Base-by-base conservation (phyloP, 2,888 invertebrate genomes). In the Drosophila stalkeri region DNA sequence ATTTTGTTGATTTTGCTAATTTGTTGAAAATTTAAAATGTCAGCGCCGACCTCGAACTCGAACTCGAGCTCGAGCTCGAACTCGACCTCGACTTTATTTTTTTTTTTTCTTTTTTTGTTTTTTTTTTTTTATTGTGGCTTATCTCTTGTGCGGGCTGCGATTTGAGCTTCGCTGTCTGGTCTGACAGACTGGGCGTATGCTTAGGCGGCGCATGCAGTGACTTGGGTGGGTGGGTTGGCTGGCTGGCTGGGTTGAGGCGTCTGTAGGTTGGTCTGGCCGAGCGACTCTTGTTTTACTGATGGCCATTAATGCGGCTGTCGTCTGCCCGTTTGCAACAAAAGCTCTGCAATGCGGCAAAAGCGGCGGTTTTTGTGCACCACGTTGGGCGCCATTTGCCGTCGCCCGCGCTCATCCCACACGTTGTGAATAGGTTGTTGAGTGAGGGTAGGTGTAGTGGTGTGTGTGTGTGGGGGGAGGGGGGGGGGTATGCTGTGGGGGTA, bases 331-430 rank as follows among this genome's bases (percentile, higher is more conserved):
- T 79, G 86, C 84, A 82, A 83, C 86, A 86, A 86, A 87, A 82
- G 82, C 80, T 65, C 87, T 86, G 86, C 86, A 86, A 87, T 86
- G 86, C 86, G 86, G 84, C 86, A 87, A 86, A 86, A 77, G 88
- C 88, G 80, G 79, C 72, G 83, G 83, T 85, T 85, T 83, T 86
- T 81, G 63, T 81, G 81, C 86, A 75, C 67, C 80, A 72, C 76
- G 68, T 69, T 74, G 64, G 52, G 49, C 56, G 65, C 71, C 72
- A 72, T 59, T 71, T 59, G 39, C 47, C 64, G 31, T 14, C 39
- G 43, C 46, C 44, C 43, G 43, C 66, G 20, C 37, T 37, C 62
- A 39, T 12, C 52, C 76, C 68, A 71, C 68, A 71, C 41, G 27
- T 16, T 54, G 54, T 37, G 51, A 51, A 33, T 51, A 51, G 52